phyloP scores from a whole-genome alignment of 2,113 vertebrate species.

The Amazona vittata region DNA sequence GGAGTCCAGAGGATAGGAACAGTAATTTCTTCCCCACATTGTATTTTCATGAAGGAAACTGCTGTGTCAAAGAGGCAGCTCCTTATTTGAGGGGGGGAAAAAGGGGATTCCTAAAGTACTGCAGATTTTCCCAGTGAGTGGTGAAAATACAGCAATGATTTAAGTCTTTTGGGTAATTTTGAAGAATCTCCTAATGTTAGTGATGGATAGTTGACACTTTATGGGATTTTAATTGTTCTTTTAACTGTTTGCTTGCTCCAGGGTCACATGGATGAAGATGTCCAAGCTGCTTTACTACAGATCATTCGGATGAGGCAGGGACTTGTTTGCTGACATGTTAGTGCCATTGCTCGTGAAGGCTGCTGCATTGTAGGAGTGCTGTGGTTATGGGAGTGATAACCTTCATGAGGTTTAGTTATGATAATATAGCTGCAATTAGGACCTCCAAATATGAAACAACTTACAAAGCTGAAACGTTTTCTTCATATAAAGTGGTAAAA shows the following conservation, averaged over 20 bases:
- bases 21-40: background rate
- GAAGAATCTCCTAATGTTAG: background rate
- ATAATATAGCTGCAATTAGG: background rate
- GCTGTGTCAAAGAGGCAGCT: background rate
- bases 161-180: background rate
- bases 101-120: background rate
- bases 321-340: slow-evolving; percentile 84
- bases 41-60: background rate
- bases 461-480: background rate
- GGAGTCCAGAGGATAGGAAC: background rate
- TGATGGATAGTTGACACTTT: background rate
- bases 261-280: slow-evolving; percentile 99
- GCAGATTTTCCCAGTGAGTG: background rate
- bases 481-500: background rate
- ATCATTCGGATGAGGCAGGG: slow-evolving; percentile 97
- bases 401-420: background rate
- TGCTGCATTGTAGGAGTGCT: background rate
- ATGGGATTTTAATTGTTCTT: background rate
- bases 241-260: background rate
- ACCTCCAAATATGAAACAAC: background rate
- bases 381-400: background rate
- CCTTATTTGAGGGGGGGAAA: background rate
- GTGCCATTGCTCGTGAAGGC: background rate
- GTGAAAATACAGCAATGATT: background rate
- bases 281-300: slow-evolving; percentile 94